Base-by-base conservation (phyloP, 2,797 vertebrate genomes). In the Sebastes vulpes region DNA sequence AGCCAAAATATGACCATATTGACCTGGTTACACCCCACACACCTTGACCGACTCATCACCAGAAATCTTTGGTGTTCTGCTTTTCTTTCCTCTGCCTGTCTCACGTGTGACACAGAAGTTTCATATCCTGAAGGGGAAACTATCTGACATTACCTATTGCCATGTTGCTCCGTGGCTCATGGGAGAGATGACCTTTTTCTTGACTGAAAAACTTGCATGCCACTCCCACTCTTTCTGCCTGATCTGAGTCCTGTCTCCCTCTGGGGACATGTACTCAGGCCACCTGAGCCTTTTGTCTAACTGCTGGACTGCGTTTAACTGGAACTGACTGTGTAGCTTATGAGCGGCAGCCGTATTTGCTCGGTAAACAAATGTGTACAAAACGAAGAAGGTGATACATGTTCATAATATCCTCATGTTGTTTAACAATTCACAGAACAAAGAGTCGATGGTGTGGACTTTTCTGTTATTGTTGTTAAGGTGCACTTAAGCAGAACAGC, bases 271-370 rank as follows among this genome's bases (percentile, higher is more conserved):
- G 86, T 66, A 50, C 84, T 89, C 71, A 52, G 81, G 90, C 90
- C 91, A 94, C 92, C 91, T 91, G 86, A 94, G 92, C 87, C 84
- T 91, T 89, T 89, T 91, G 83, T 88, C 81, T 70, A 16, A 79
- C 87, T 75, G 80, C 77, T 82, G 64, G n/a, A 54, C 69, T 72
- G 70, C 61, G 25, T 86, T 90, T 86, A 79, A 88, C 89, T 83
- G 66, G 71, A 84, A 77, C 58, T 63, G 77, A 79, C 82, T 59
- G 16, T 20, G 58, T 46, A 10, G 52, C 72, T 83, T 14, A 58
- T 72, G 73, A 83, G 57, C 61, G 48, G 79, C 89, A 86, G 83
- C 87, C 82, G 89, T 38, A 83, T 90, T 88, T 85, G 65, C 80
- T 72, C 32, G 50, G 73, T 64, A 84, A 79, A 88, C 67, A 83